phyloP scores from a whole-genome alignment of 2,797 vertebrate species.

The Tolypeutes matacus region DNA sequence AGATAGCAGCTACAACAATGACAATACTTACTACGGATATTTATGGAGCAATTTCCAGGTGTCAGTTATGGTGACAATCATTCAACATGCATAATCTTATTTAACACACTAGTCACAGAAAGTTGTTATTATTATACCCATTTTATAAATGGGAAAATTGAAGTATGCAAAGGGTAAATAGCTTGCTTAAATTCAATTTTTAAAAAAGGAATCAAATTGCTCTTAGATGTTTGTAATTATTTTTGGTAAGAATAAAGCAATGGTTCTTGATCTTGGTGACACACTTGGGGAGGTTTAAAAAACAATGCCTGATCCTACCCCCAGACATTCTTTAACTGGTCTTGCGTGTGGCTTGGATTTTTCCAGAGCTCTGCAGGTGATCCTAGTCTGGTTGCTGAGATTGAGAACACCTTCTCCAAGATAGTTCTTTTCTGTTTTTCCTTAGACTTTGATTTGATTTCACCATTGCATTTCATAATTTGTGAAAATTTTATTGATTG shows the following conservation, averaged over 20 bases:
- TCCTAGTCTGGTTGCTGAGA: not conserved
- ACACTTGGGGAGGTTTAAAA: constrained; percentile 36
- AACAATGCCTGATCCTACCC: not conserved
- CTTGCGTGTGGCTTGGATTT: not conserved
- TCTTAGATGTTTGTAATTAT: constrained; percentile 23
- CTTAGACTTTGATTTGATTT: not conserved
- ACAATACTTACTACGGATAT: not conserved
- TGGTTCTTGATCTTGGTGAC: not conserved
- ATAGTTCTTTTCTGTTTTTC: not conserved
- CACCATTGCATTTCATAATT: not conserved
- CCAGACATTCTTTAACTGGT: not conserved
- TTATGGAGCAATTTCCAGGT: not conserved
- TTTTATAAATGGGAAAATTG: constrained; percentile 36
- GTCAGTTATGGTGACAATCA: not conserved
- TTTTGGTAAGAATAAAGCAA: not conserved
- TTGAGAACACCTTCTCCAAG: not conserved
- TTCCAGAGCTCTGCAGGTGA: not conserved
- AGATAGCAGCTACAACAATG: not conserved
- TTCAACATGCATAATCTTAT: not conserved
- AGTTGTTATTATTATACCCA: not conserved
- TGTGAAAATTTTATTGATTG: not conserved
- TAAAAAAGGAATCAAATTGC: not conserved
- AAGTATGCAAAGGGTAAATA: not conserved
- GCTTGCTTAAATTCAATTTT: not conserved
- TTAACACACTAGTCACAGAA: not conserved